Evolutionary conservation across 2,113 vertebrate species (phyloP), one percentile per base, ranked within the genome.

Genomic region (Scolopax mira): DNA sequence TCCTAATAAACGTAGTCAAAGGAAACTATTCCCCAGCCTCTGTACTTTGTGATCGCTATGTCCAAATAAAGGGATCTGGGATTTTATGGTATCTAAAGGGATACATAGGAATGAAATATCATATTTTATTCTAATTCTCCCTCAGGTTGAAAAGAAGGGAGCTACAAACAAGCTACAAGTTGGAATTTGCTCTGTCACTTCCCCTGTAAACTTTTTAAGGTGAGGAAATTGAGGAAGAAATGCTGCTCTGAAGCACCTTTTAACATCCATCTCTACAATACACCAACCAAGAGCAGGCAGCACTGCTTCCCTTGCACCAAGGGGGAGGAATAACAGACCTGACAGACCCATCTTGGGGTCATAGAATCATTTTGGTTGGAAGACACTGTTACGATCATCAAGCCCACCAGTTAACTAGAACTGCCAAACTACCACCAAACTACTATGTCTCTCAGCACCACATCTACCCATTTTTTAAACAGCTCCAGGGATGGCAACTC

Each of bases 281-380:
- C 1, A 0, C 9, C 0, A 2, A 70, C 1, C 1, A 11, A 37
- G 39, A 13, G 27, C 25, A 37, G 44, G 13, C 3, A 3, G 19
- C 22, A 28, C 24, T 39, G 22, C 37, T 73, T 77, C 23, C 23
- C 44, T 35, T 9, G 4, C 42, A 11, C 25, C n/a, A 30, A 27
- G 11, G 5, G 37, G 4, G 10, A 54, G 21, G 15, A 69, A 89
- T 9, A 7, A 71, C n/a, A 70, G 17, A 42, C 12, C 31, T 44
- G 18, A n/a, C 9, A 35, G 27, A 14, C 13, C 24, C 35, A 22
- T 25, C 25, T 19, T 41, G 61, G 37, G 41, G 61, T 28, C 37
- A 30, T 28, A 19, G 61, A 62, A 39, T 42, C 37, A 13, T 41
- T 41, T 42, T 31, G 62, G 12, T 42, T 65, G 39, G 62, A 42